phyloP scores from a whole-genome alignment of 2,888 invertebrate genomes.

The Platypus cylindrus region DNA sequence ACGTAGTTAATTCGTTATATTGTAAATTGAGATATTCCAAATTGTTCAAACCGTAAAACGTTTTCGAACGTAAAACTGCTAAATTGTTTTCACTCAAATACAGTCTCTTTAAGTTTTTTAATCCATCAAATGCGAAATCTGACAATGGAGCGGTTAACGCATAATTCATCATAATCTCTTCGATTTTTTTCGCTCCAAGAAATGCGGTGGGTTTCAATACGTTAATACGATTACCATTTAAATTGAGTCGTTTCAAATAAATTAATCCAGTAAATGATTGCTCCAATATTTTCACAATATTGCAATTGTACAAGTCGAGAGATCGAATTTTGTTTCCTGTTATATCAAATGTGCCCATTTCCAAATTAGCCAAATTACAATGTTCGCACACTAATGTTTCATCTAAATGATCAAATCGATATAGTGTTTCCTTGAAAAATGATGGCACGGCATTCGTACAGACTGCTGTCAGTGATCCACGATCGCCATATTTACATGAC shows the following conservation, averaged over 20 bases:
- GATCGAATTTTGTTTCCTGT: constrained; percentile 29
- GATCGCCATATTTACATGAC: constrained; percentile 29
- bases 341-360: constrained; percentile 29
- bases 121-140: constrained; percentile 17
- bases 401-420: constrained; percentile 31
- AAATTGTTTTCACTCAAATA: constrained; percentile 26
- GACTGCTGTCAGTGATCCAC: constrained; percentile 31
- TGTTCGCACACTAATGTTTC: constrained; percentile 29
- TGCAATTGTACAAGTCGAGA: constrained; percentile 25
- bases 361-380: constrained; percentile 24
- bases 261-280: constrained; percentile 31
- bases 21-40: constrained; percentile 26
- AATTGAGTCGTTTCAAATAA: constrained; percentile 25
- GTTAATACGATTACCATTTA: constrained; percentile 27
- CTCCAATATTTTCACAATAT: constrained; percentile 24
- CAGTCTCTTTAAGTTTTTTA: constrained; percentile 24
- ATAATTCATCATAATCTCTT: constrained; percentile 24
- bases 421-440: constrained; percentile 27
- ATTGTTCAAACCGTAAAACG: constrained; percentile 24
- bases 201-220: constrained; percentile 29
- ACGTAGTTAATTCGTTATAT: constrained; percentile 23
- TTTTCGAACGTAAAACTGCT: constrained; percentile 19
- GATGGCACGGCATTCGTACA: constrained; percentile 27
- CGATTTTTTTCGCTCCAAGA: constrained; percentile 28
- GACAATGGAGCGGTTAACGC: constrained; percentile 24